Evolutionary conservation across 1,140 invertebrate species (phyloP).

Genomic region (Sesamia nonagrioides): DNA sequence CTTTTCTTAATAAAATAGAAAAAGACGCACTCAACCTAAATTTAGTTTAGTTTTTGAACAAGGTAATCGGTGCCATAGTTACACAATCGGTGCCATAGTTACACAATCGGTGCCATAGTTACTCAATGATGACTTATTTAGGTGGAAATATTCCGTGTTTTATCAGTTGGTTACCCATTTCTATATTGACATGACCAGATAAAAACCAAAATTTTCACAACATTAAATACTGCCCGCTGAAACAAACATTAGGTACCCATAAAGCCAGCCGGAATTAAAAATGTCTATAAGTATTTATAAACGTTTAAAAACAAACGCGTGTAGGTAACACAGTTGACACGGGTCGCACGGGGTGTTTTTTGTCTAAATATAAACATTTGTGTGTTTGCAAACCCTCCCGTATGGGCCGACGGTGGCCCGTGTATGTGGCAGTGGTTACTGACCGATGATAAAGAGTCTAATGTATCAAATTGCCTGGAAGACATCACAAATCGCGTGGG

Average conservation of each 20-base stretch:
- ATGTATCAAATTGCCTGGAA: neutral
- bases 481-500: neutral
- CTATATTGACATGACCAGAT: neutral
- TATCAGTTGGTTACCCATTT: no score
- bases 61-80: no score
- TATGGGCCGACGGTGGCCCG: neutral
- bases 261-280: neutral
- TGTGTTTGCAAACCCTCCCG: conserved; percentile 36
- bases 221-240: neutral
- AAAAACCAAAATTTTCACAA: neutral
- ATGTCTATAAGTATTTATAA: conserved; percentile 12
- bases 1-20: no score
- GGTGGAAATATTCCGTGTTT: no score
- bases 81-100: no score
- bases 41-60: no score
- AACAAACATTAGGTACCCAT: neutral
- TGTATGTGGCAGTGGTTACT: neutral
- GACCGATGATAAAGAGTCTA: neutral
- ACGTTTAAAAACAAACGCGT: conserved; percentile 23
- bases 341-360: conserved; percentile 24
- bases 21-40: no score
- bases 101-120: no score
- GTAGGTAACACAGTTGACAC: neutral
- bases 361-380: conserved; percentile 35
- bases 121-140: no score